Evolutionary conservation across 2,888 invertebrate species (phyloP), one percentile per base, ranked within the genome.

Genomic region (Brenthis daphne): DNA sequence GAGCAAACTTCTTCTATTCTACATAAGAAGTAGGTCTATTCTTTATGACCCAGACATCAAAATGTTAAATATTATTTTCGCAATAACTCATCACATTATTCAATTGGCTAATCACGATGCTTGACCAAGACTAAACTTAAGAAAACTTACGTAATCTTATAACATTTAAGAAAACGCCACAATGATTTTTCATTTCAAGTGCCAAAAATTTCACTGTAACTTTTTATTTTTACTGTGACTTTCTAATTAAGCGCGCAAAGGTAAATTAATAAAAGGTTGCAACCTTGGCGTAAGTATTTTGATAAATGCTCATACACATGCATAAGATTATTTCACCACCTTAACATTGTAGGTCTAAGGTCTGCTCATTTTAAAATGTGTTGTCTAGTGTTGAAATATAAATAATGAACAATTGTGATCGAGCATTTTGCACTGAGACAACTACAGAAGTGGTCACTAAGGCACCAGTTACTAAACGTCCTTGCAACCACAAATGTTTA

Each of bases 401-500:
- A 47, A 24, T 13, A 6, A 24, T 64, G 6, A 55, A 47, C 20
- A 51, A 33, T 47, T 33, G 11, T 47, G 71, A 68, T 74, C 72
- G 76, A 75, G 75, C 73, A 73, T 73, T 75, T 73, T 70, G 73
- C 76, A 74, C 70, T 76, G 72, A 73, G 69, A 70, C 69, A 68
- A 71, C 58, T 73, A 76, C 75, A 75, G 79, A 78, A 77, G 77
- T 78, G 74, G 76, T 77, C 75, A 76, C 76, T 75, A 68, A 74
- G 79, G 76, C 74, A 76, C 76, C 75, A 69, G 73, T 80, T 77
- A 79, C 80, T 77, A 64, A 80, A 72, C 79, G 86, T 86, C 88
- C 87, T 88, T 86, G 85, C 79, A 71, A 74, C 69, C 72, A 77
- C 80, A 80, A 81, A 81, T 78, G 81, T 81, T 80, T 80, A 80